phyloP scores from a whole-genome alignment of 2,797 vertebrate species.

The Acipenser transmontanus region DNA sequence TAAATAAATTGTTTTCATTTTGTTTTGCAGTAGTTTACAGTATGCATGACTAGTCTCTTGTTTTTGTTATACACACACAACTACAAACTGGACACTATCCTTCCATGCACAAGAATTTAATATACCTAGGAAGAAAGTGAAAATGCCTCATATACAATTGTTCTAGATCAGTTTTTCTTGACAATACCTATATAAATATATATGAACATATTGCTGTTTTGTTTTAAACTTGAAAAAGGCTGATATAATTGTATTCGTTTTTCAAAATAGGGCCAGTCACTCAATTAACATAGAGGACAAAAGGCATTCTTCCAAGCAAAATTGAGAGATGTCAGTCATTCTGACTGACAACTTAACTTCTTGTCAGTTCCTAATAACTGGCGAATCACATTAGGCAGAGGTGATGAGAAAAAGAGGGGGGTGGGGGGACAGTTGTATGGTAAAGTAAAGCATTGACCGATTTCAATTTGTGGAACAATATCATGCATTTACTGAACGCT shows the following conservation, averaged over 20 bases:
- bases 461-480: constrained; percentile 27
- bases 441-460: constrained; percentile 31
- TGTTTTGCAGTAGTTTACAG: too few relatives aligned
- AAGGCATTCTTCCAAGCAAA: not conserved
- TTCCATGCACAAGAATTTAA: too few relatives aligned
- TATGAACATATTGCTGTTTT: too few relatives aligned
- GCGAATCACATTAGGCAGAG: not conserved
- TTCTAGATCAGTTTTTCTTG: constrained; percentile 3
- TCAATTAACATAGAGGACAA: not conserved
- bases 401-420: constrained; percentile 10
- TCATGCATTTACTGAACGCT: constrained; percentile 39
- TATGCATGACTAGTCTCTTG: too few relatives aligned
- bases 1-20: too few relatives aligned
- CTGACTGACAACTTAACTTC: constrained; percentile 37
- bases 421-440: constrained; percentile 22
- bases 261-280: not conserved
- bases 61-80: too few relatives aligned
- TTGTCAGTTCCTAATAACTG: constrained; percentile 25
- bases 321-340: constrained; percentile 34
- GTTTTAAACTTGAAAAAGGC: not conserved
- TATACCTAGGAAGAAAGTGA: not conserved
- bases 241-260: not conserved
- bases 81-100: too few relatives aligned
- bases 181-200: not conserved
- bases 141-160: not conserved